Evolutionary conservation across 1,140 invertebrate species (phyloP).

Genomic region (Pantala flavescens): DNA sequence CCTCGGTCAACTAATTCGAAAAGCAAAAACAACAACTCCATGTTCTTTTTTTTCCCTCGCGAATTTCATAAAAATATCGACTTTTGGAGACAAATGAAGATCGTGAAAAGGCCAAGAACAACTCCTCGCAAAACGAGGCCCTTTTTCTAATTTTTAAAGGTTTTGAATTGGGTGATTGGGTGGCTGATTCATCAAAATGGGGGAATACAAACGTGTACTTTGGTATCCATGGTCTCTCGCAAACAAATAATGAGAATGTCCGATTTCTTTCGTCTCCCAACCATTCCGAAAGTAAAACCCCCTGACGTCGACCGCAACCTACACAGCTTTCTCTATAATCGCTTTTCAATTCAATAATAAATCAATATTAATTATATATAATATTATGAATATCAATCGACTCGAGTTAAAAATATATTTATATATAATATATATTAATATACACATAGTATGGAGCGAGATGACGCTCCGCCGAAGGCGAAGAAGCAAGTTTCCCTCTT

Average conservation of each 20-base stretch:
- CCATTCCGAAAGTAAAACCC: not conserved
- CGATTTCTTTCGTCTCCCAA: not conserved
- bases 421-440: slow-evolving; percentile 11
- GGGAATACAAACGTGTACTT: slow-evolving; percentile 1
- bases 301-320: slow-evolving; percentile 5
- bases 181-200: not conserved
- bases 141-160: too few species aligned
- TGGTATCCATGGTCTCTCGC: not conserved
- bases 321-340: slow-evolving; percentile 1
- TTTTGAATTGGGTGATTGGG: too few species aligned
- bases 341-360: slow-evolving; percentile 7
- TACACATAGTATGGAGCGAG: slow-evolving; percentile 8
- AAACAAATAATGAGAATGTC: not conserved
- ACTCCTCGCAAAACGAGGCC: too few species aligned
- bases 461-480: not conserved
- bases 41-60: too few species aligned
- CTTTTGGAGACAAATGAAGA: too few species aligned
- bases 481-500: not conserved
- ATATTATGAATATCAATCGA: slow-evolving; percentile 10
- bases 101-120: too few species aligned
- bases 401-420: slow-evolving; percentile 10
- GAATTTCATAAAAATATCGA: too few species aligned
- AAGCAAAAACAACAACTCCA: too few species aligned
- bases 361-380: slow-evolving; percentile 9
- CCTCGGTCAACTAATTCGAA: too few species aligned